phyloP scores from a whole-genome alignment of 2,797 vertebrate genomes.

The Xiphophorus birchmanni region DNA sequence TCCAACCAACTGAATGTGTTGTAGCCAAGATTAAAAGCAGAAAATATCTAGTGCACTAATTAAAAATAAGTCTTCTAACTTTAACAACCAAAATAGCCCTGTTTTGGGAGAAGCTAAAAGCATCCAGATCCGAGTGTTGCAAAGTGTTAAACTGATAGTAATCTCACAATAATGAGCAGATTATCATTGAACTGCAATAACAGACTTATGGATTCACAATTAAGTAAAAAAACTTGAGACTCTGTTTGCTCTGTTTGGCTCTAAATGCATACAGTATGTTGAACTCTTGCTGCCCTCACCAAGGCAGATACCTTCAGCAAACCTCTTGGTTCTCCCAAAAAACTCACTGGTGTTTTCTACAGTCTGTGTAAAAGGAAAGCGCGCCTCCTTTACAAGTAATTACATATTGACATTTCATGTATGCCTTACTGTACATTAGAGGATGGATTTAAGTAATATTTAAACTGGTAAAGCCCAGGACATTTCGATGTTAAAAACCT shows the following conservation, averaged over 20 bases:
- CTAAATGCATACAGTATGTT: neutral
- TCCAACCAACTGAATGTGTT: neutral
- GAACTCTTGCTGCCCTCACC: neutral
- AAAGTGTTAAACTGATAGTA: neutral
- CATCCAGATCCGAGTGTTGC: neutral
- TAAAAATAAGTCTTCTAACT: neutral
- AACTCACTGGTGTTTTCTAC: neutral
- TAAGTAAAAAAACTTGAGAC: neutral
- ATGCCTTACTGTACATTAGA: neutral
- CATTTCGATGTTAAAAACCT: neutral
- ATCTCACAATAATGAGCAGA: neutral
- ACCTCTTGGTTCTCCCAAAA: neutral
- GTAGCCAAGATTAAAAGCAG: neutral
- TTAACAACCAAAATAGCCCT: neutral
- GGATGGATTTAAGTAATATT: neutral
- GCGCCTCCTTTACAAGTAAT: neutral
- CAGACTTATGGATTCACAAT: neutral
- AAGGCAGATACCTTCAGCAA: neutral
- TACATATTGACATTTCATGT: neutral
- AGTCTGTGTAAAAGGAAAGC: neutral
- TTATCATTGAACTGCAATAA: neutral
- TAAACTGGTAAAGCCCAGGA: neutral
- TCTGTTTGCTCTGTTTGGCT: neutral
- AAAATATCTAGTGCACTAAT: neutral
- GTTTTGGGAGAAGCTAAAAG: neutral